Conservation (phyloP, 1,140 invertebrate species). For the Ephestia elutella region DNA sequence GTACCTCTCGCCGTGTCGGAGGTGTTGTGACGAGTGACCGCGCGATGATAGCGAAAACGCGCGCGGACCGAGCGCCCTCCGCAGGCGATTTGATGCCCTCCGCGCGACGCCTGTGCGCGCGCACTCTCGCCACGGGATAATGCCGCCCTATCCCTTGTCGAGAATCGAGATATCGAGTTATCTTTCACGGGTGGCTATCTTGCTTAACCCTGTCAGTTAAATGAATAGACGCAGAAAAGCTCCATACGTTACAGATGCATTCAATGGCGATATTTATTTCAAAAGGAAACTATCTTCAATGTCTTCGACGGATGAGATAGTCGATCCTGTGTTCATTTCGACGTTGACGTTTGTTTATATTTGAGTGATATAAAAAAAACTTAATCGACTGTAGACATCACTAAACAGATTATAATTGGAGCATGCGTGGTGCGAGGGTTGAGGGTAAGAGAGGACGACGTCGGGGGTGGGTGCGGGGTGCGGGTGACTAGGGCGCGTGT, state of each 20-base stretch:
- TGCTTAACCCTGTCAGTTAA: slow-evolving; percentile 45
- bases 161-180: slow-evolving; percentile 67
- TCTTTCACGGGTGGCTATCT: slow-evolving; percentile 39
- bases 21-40: slow-evolving; percentile 53
- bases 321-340: not conserved
- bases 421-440: slow-evolving; percentile 68
- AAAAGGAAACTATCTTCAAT: slow-evolving; percentile 1
- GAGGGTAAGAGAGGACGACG: slow-evolving; percentile 36
- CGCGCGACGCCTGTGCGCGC: slow-evolving; percentile 64
- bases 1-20: slow-evolving; percentile 49
- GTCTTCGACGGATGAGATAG: not conserved
- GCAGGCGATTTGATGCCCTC: slow-evolving; percentile 68
- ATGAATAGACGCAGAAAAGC: slow-evolving; percentile 27
- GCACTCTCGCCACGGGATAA: slow-evolving; percentile 52
- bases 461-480: slow-evolving; percentile 17
- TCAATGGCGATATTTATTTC: not conserved
- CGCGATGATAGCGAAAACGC: slow-evolving; percentile 40
- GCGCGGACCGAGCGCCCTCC: slow-evolving; percentile 62
- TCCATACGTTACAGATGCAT: slow-evolving; percentile 11
- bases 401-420: slow-evolving; percentile 73
- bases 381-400: slow-evolving; percentile 66
- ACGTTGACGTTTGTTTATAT: not conserved
- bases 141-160: slow-evolving; percentile 60
- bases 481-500: slow-evolving; percentile 38
- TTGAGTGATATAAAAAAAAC: slow-evolving; percentile 12